These are phyloP conservation scores for Nemotelus pantherinus DNA, from an alignment of 2,888 invertebrate species.

Conservation along the genomic window DNA sequence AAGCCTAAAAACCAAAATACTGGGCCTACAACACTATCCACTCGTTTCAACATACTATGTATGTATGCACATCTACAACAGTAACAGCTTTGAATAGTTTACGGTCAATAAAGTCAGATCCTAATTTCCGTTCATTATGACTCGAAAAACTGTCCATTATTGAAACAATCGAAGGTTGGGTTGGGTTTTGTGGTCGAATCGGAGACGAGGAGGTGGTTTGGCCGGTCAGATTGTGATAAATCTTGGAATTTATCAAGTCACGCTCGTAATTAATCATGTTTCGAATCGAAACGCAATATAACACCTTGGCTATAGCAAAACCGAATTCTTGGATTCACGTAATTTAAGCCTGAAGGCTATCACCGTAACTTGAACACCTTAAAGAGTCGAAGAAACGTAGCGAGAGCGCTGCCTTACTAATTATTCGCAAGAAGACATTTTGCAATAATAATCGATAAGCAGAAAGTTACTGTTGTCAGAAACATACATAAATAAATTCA, in stretches of 20 bases:
- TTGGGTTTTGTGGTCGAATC: not conserved
- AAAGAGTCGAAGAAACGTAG: not conserved
- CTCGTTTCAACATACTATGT: too few species aligned
- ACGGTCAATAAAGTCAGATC: conserved; percentile 26
- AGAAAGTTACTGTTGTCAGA: conserved; percentile 25
- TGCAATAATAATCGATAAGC: conserved; percentile 28
- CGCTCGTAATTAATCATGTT: conserved; percentile 26
- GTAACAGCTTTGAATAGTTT: not conserved
- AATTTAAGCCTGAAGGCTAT: not conserved
- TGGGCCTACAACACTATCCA: too few species aligned
- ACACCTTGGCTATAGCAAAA: too few species aligned
- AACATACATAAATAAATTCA: conserved; percentile 30
- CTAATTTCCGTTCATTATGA: not conserved
- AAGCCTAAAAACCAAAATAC: too few species aligned
- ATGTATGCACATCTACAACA: not conserved
- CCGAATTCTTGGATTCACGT: not conserved
- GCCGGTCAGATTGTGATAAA: conserved; percentile 17
- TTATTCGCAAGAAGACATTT: conserved; percentile 28
- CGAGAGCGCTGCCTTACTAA: conserved; percentile 9
- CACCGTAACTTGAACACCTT: not conserved
- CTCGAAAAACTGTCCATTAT: conserved; percentile 11
- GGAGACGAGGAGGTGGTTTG: not conserved
- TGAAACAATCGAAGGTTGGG: too few species aligned
- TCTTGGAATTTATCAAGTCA: conserved; percentile 35
- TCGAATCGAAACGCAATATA: not conserved